Conservation (phyloP, 2,888 invertebrate genomes). For the Parnassius mnemosyne region DNA sequence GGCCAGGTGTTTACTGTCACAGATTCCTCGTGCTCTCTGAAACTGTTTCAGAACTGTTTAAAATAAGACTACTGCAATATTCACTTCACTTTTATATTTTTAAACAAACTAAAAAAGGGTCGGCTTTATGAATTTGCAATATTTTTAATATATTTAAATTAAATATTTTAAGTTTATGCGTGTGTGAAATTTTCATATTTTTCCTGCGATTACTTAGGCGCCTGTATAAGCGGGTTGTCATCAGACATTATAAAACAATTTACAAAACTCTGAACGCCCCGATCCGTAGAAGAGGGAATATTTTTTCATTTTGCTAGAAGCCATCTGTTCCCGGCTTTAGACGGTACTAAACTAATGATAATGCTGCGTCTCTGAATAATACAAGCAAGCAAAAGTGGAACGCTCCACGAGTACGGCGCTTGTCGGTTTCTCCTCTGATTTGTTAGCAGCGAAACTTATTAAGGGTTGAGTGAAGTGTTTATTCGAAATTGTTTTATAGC, state of each 20-base stretch:
- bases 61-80: too few relatives aligned
- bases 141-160: too few relatives aligned
- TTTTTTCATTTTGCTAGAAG: slow-evolving; percentile 18
- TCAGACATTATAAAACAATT: slow-evolving; percentile 15
- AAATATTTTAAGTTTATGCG: not conserved
- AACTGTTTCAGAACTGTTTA: too few relatives aligned
- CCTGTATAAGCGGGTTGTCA: not conserved
- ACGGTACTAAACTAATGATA: slow-evolving; percentile 26
- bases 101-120: too few relatives aligned
- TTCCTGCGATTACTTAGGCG: not conserved
- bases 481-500: not conserved
- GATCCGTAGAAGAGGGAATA: not conserved
- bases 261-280: slow-evolving; percentile 5
- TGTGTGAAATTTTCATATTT: not conserved
- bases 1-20: too few relatives aligned
- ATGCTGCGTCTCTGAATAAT: slow-evolving; percentile 28
- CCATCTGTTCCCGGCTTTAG: slow-evolving; percentile 25
- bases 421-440: slow-evolving; percentile 19
- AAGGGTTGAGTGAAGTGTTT: not conserved
- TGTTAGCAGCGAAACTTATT: slow-evolving; percentile 14
- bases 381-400: slow-evolving; percentile 22
- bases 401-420: slow-evolving; percentile 8
- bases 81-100: too few relatives aligned
- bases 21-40: too few relatives aligned
- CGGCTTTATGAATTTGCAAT: too few relatives aligned